Conservation (phyloP, 1,140 invertebrate genomes). For the silkworm (Bombyx mori) region ASM3026992v2 NC_085126.1:4996501-4997000, state of each 20-base stretch:
- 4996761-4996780: too few relatives aligned
- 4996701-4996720: slow-evolving; percentile 19
- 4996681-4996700: slow-evolving; percentile 15
- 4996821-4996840: too few relatives aligned
- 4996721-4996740: slow-evolving; percentile 9
- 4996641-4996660: slow-evolving; percentile 30
- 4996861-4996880: too few relatives aligned
- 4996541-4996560: not conserved
- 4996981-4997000: too few relatives aligned
- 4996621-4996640: slow-evolving; percentile 25
- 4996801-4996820: too few relatives aligned
- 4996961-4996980: too few relatives aligned
- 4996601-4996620: slow-evolving; percentile 30
- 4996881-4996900: too few relatives aligned
- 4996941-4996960: too few relatives aligned
- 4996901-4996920: too few relatives aligned
- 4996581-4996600: slow-evolving; percentile 21
- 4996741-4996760: not conserved
- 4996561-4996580: slow-evolving; percentile 15
- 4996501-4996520: not conserved
- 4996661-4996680: slow-evolving; percentile 45
- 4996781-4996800: too few relatives aligned
- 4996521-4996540: not conserved
- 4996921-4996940: too few relatives aligned
- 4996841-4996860: too few relatives aligned